phyloP scores from a whole-genome alignment of 2,888 invertebrate species.

The Caenorhabditis virilis region DNA sequence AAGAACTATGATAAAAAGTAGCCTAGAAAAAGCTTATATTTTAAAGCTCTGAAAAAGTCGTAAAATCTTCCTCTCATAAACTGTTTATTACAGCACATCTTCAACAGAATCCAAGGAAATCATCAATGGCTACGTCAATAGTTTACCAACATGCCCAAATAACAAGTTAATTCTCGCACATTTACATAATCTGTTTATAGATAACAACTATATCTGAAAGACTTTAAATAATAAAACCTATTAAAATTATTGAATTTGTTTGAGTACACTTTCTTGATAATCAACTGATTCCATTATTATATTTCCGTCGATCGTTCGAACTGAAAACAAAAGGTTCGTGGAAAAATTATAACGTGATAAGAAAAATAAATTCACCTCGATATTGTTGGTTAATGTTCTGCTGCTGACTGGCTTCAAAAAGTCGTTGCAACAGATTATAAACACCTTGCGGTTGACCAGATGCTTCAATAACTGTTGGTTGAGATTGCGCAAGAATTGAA shows the following conservation, averaged over 20 bases:
- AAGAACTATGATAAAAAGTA: neutral
- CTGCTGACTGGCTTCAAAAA: constrained; percentile 14
- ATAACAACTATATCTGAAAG: neutral
- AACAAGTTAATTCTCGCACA: neutral
- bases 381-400: constrained; percentile 33
- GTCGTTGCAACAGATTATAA: constrained; percentile 8
- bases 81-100: neutral
- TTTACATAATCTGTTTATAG: neutral
- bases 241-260: neutral
- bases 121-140: constrained; percentile 1
- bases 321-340: constrained; percentile 3
- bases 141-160: too few species aligned
- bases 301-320: constrained; percentile 23
- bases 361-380: constrained; percentile 10
- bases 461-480: constrained; percentile 9
- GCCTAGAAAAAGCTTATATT: neutral
- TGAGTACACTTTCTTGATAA: constrained; percentile 14
- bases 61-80: too few species aligned
- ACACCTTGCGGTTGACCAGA: constrained; percentile 7
- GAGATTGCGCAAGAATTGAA: neutral
- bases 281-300: constrained; percentile 33
- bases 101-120: constrained; percentile 3
- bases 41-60: too few species aligned
- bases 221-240: neutral
- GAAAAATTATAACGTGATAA: neutral